Conservation (phyloP, 2,888 invertebrate species). For the Heliconius sara region DNA sequence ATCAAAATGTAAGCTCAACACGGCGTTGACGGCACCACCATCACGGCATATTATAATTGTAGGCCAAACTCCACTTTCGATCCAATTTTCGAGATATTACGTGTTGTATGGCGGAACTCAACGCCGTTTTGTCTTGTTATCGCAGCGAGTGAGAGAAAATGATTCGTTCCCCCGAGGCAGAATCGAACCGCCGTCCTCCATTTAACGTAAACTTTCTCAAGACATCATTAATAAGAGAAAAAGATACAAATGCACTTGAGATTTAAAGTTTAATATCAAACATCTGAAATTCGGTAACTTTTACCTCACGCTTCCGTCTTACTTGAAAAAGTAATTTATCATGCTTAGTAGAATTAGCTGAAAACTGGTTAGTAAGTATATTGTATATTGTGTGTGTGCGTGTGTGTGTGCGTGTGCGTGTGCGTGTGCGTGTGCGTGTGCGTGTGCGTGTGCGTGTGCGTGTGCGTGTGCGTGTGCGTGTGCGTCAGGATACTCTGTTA, state of each 20-base stretch:
- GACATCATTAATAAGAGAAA: background rate
- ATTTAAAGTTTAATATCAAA: constrained; percentile 5
- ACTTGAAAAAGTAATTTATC: constrained; percentile 5
- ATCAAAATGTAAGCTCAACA: too few species aligned
- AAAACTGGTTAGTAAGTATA: background rate
- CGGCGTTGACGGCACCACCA: background rate
- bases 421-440: too few species aligned
- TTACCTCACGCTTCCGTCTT: background rate
- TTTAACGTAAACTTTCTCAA: background rate
- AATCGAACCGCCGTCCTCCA: background rate
- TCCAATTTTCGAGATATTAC: background rate
- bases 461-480: too few species aligned
- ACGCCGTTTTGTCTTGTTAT: background rate
- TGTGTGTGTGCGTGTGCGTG: background rate
- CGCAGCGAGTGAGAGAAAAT: background rate
- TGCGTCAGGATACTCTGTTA: too few species aligned
- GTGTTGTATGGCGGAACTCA: background rate
- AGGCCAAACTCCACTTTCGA: too few species aligned
- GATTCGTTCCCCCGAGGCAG: background rate
- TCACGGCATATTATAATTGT: background rate
- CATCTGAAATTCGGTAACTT: background rate
- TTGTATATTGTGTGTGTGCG: background rate
- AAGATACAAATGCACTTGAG: too few species aligned
- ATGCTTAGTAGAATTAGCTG: background rate
- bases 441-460: too few species aligned